Base-by-base conservation (phyloP, 2,113 vertebrate species). In the Dendropsophus ebraccatus region DNA sequence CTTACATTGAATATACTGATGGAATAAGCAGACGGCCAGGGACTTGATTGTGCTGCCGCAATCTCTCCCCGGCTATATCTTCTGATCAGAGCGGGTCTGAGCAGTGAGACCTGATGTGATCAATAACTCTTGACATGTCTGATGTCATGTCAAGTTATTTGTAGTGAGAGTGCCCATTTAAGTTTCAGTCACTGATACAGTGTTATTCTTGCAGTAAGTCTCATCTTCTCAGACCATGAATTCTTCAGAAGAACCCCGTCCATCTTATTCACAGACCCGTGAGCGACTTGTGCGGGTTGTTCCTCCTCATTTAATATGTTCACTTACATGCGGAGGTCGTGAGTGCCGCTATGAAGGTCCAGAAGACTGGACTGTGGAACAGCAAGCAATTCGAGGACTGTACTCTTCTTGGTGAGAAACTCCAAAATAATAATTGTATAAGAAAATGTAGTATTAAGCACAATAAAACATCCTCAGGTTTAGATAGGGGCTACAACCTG, bases 321-420 rank as follows among this genome's bases (percentile, higher is more conserved):
- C 94, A 78, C 90, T 96, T 85, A 91, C 91, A 84, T 95, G 94
- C 56, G 94, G 94, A 54, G 95, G 95, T 37, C 88, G 86, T 28
- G 93, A 94, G 84, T 96, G 95, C 56, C 94, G 94, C 70, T 96
- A 95, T 62, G 95, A 96, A 85, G 92, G 94, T 49, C 95, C 95
- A 1, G 91, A 90, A 14, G 92, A 90, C 86, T 95, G 95, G 95
- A 93, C 90, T 73, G 37, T 87, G 30, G 92, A 91, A 79, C 95
- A 95, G 30, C 95, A 95, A 91, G 92, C 90, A 25, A 90, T 96
- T 49, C 89, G 91, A 54, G 95, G 95, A 2, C 37, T 95, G 79
- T 96, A 94, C 90, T 95, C 95, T 65, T 93, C 93, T 83, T 96
- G 95, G 95, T 95, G 81, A 91, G 91, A 72, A 67, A 56, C 1